phyloP scores from a whole-genome alignment of 2,797 vertebrate genomes.

The Pseudocheirus occidentalis region DNA sequence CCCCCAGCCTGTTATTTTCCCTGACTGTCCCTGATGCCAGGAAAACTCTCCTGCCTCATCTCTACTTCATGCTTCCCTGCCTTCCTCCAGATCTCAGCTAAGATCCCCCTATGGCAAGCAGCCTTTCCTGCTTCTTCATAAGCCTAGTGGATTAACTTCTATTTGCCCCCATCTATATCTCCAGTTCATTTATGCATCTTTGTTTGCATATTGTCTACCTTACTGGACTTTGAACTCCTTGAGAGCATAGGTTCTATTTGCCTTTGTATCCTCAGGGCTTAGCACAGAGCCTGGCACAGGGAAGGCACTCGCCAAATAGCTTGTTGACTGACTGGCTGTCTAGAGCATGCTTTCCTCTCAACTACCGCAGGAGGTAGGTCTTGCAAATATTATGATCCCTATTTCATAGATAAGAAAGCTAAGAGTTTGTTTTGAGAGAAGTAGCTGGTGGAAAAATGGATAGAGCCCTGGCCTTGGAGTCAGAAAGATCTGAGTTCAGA shows the following conservation, averaged over 20 bases:
- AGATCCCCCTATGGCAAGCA: neutral
- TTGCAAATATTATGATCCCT: neutral
- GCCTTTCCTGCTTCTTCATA: neutral
- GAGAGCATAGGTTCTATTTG: neutral
- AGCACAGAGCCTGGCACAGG: neutral
- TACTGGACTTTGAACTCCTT: neutral
- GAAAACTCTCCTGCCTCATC: neutral
- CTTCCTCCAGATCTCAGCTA: neutral
- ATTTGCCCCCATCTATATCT: neutral
- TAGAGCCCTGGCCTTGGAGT: neutral
- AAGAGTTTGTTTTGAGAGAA: neutral
- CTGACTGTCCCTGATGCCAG: neutral
- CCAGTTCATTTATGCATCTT: neutral
- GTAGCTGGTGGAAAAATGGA: neutral
- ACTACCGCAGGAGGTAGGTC: neutral
- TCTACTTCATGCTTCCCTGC: neutral
- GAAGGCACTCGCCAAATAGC: neutral
- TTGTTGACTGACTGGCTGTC: neutral
- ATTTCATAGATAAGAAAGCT: neutral
- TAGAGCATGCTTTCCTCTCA: neutral
- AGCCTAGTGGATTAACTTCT: neutral
- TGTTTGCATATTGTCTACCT: neutral
- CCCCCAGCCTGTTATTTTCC: neutral
- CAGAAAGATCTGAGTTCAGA: neutral
- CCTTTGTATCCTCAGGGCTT: neutral